Base-by-base conservation (phyloP, 2,113 vertebrate genomes). In the Polyodon spathula region DNA sequence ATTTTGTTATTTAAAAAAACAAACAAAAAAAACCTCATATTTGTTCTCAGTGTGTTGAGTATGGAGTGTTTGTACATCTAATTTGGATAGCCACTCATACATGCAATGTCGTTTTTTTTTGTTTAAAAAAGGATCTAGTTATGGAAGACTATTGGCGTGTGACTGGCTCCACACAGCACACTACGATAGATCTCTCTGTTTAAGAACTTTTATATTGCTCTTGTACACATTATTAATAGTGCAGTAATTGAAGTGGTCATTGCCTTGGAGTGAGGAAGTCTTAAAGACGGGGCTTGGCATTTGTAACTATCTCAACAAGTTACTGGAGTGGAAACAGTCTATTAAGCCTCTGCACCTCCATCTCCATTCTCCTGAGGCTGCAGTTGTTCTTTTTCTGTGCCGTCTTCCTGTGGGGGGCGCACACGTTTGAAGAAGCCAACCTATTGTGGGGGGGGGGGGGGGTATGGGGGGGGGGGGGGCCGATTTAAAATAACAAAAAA, bases 361-460 rank as follows among this genome's bases (percentile, higher is more conserved):
- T 93, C 90, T 48, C 94, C 92, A 2, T 97, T 97, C 80, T 97
- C 94, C 41, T 94, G 93, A 0, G 94, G 95, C 44, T 97, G 94
- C 50, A 98, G 86, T 58, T 98, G 95, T 64, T 98, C 94, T 71
- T 94, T 90, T 76, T 97, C 95, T 4, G 89, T 77, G 62, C 71
- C 83, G 58, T 98, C 94, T 66, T 94, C 92, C 73, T 95, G 92
- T 11, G 95, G 95, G 38, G 95, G 95, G 56, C 95, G 92, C 12
- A 97, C 94, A 8, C 95, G 84, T 73, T 97, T 97, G 69, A 98
- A 98, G 84, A 97, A 98, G 17, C 95, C 95, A 87, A 98, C 46
- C 95, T 98, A 76, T 27, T 27, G 10, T 54, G 15, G 7, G 9
- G n/a, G 16, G 17, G 5, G 14, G 37, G 17, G 37, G 1, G 16